Evolutionary conservation across 2,888 invertebrate species (phyloP), one percentile per base, ranked within the genome.

Genomic region (Eudasyphora cyanicolor): DNA sequence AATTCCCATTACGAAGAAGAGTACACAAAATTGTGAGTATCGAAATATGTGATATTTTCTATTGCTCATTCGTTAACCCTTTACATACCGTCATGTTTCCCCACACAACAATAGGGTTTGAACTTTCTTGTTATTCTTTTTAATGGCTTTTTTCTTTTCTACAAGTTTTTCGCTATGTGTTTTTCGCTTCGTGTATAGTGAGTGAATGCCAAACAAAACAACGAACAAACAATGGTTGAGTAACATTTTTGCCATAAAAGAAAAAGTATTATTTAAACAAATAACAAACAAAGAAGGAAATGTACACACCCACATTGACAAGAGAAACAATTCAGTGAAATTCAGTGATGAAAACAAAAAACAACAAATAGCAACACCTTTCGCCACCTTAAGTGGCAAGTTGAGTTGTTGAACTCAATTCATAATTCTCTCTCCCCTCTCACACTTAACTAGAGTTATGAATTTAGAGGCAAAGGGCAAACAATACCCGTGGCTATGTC

Each of bases 311-410:
- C 38, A 3, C 32, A n/a, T 8, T 6, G n/a, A 62, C 62, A 17
- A 35, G 7, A 62, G 17, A 6, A 32, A 17, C 19, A 76, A 38
- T 7, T n/a, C n/a, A n/a, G n/a, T n/a, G n/a, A n/a, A n/a, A n/a
- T n/a, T n/a, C n/a, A n/a, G n/a, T n/a, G n/a, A n/a, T n/a, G n/a
- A n/a, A n/a, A 49, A 12, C 57, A 21, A 60, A 71, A 0, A 42
- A 51, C 49, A 74, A 17, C 17, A 54, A 62, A 57, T 35, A 45
- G 62, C 69, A 83, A 83, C 76, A 80, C 69, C 71, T 76, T 64
- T 54, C 54, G 60, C 62, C 74, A 70, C 54, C 24, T 75, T 49
- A 70, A 80, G 74, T 80, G 74, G 57, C 35, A 77, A 75, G 29
- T 70, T 38, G n/a, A 69, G 24, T 27, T 24, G 57, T 57, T 57